A percentile compares a stretch with the other conserved stretches of the same genome.
Conservation (phyloP, 1,140 invertebrate species). For the Cherax destructor region DNA sequence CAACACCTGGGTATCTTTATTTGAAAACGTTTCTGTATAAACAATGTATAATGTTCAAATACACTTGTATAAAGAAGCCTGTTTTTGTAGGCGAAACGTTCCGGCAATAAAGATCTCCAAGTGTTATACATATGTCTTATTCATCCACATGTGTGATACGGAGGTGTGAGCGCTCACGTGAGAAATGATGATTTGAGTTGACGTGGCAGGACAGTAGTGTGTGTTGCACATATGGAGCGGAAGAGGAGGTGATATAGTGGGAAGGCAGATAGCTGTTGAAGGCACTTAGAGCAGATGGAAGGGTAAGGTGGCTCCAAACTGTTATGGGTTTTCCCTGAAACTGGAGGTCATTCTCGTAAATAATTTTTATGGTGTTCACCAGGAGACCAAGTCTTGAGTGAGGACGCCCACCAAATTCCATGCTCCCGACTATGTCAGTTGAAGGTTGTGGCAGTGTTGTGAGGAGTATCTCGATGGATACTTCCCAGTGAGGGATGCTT, state of each 20-base stretch:
- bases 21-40: too few relatives aligned
- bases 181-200: neutral
- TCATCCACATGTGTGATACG: neutral
- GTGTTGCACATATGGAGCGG: neutral
- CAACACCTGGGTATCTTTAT: too few relatives aligned
- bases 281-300: neutral
- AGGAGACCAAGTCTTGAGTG: neutral
- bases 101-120: too few relatives aligned
- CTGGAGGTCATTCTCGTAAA: neutral
- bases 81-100: too few relatives aligned
- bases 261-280: neutral
- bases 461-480: too few relatives aligned
- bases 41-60: too few relatives aligned
- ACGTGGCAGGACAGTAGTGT: neutral
- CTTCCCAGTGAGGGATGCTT: too few relatives aligned
- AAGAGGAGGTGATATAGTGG: neutral
- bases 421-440: too few relatives aligned
- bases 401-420: neutral
- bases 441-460: too few relatives aligned
- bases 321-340: neutral
- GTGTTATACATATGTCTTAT: too few relatives aligned
- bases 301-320: neutral
- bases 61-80: too few relatives aligned
- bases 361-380: neutral
- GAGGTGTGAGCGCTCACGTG: neutral